Conservation (phyloP, 2,113 vertebrate genomes). For the Aptenodytes forsteri region DNA sequence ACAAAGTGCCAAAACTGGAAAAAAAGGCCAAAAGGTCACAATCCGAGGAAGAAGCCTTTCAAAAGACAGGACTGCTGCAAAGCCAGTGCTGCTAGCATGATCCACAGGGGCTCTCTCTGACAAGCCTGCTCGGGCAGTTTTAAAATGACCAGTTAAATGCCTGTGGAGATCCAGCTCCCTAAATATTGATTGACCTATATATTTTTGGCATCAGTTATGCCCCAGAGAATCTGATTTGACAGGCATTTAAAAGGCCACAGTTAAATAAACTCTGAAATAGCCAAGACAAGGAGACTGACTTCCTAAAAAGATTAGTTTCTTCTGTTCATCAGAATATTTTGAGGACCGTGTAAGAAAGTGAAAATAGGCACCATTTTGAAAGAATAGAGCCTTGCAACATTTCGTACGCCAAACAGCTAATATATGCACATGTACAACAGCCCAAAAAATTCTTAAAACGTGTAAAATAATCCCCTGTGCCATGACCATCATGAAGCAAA, state of each 20-base stretch:
- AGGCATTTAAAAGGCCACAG: slow-evolving; percentile 10
- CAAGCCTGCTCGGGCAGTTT: neutral
- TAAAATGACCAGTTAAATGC: slow-evolving; percentile 32
- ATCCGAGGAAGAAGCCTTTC: neutral
- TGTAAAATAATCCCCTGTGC: neutral
- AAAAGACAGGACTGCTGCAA: neutral
- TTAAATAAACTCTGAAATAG: slow-evolving; percentile 55
- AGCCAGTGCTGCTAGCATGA: neutral
- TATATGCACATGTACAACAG: neutral
- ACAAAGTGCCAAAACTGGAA: slow-evolving; percentile 1
- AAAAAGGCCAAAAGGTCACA: neutral
- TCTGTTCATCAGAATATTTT: slow-evolving; percentile 43
- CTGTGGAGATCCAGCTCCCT: slow-evolving; percentile 22
- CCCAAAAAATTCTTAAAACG: neutral
- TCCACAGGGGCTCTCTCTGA: neutral
- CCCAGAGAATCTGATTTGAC: slow-evolving; percentile 30
- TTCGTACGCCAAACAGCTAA: neutral
- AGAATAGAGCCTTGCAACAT: neutral
- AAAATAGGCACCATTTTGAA: slow-evolving; percentile 14
- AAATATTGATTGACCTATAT: slow-evolving; percentile 36
- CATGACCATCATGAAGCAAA: neutral
- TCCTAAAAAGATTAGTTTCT: slow-evolving; percentile 46
- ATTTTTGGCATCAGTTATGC: slow-evolving; percentile 46
- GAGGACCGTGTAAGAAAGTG: neutral
- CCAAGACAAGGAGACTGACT: slow-evolving; percentile 46